A percentile compares a stretch with the other conserved stretches of the same genome.
These are phyloP conservation scores for Merodon equestris DNA, from an alignment of 2,888 invertebrate species.

Conservation along the genomic window DNA sequence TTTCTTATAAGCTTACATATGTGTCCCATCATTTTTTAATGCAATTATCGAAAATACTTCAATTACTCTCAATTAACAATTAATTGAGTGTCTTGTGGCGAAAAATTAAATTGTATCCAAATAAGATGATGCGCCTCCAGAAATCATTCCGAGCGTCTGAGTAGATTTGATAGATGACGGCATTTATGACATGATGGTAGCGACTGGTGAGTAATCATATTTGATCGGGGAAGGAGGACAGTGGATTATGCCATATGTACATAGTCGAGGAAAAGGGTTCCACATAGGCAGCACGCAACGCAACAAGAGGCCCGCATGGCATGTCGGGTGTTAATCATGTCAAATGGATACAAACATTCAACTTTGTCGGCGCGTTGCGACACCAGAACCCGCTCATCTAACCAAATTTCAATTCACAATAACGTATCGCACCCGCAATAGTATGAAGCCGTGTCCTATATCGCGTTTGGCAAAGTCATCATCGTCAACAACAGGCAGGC, in stretches of 20 bases:
- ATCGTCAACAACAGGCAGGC: constrained; percentile 7
- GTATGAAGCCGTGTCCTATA: constrained; percentile 4
- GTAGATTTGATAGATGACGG: constrained; percentile 64
- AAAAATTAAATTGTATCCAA: constrained; percentile 69
- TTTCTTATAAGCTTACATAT: constrained; percentile 19
- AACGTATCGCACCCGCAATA: not conserved
- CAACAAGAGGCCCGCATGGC: constrained; percentile 68
- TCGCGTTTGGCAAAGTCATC: not conserved
- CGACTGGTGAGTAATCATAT: constrained; percentile 30
- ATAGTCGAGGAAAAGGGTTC: constrained; percentile 64
- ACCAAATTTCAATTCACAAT: constrained; percentile 38
- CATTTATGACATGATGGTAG: constrained; percentile 55
- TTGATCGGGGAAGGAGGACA: constrained; percentile 5
- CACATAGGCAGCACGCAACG: constrained; percentile 31
- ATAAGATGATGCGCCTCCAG: constrained; percentile 62
- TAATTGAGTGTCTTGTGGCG: constrained; percentile 75
- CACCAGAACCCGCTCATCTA: constrained; percentile 47
- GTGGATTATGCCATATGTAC: not conserved
- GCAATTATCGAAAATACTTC: constrained; percentile 79
- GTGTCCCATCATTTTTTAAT: constrained; percentile 77
- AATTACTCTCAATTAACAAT: constrained; percentile 79
- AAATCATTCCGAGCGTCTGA: constrained; percentile 53
- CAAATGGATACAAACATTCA: constrained; percentile 66
- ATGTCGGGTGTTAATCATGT: constrained; percentile 71
- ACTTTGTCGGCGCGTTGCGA: constrained; percentile 58